These are phyloP conservation scores for Amyelois transitella DNA, from an alignment of 1,140 invertebrate species.

Conservation along the genomic window DNA sequence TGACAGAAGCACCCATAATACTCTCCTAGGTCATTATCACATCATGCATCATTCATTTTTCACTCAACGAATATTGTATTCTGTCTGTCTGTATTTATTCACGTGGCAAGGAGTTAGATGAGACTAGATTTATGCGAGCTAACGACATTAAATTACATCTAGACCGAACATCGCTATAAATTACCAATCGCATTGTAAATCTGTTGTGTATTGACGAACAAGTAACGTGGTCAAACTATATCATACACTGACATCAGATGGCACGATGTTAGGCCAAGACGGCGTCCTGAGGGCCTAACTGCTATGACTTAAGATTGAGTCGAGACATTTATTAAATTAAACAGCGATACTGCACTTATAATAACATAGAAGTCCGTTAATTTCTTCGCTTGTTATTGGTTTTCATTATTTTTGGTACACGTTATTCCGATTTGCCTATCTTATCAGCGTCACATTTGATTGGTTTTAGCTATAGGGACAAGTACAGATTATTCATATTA, in stretches of 20 bases:
- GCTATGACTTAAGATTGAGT: constrained; percentile 2
- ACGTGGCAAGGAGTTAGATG: constrained; percentile 37
- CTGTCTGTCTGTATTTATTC: background rate
- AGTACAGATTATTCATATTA: too few relatives aligned
- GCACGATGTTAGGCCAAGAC: constrained; percentile 13
- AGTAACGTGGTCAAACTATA: constrained; percentile 61
- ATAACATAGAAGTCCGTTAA: too few relatives aligned
- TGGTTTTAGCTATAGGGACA: too few relatives aligned
- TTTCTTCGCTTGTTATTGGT: too few relatives aligned
- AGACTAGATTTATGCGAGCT: constrained; percentile 63
- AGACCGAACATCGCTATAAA: constrained; percentile 70
- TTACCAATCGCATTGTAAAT: constrained; percentile 67
- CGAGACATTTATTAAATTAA: background rate
- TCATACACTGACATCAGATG: constrained; percentile 40
- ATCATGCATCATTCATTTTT: background rate
- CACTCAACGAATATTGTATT: background rate
- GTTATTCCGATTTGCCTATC: too few relatives aligned
- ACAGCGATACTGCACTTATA: background rate
- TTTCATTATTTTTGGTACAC: too few relatives aligned
- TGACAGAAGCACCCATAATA: too few relatives aligned
- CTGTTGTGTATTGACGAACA: constrained; percentile 64
- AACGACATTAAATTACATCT: constrained; percentile 73
- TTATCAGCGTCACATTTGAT: too few relatives aligned
- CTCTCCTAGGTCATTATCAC: background rate
- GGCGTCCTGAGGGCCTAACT: constrained; percentile 11